Percentiles rank a stretch among this genome's conserved stretches.
Conservation (phyloP, 1,140 invertebrate species). For the Trichonephila clavipes region DNA sequence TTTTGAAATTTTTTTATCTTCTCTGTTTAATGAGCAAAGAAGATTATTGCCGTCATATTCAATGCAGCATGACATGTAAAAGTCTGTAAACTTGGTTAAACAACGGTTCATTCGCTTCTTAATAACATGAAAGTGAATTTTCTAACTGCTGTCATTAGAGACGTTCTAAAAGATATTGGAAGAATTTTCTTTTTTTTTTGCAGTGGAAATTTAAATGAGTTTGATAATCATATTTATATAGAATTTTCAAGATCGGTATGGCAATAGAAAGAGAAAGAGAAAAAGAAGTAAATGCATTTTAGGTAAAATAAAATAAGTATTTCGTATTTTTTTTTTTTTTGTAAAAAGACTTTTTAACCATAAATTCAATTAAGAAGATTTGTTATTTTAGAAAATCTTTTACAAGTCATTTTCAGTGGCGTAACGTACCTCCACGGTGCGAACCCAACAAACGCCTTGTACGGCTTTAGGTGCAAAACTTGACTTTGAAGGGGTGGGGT, state of each 20-base stretch:
- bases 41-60: constrained; percentile 41
- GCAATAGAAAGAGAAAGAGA: background rate
- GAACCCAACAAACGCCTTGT: no score
- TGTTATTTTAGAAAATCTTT: no score
- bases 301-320: background rate
- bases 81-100: constrained; percentile 48
- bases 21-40: constrained; percentile 23
- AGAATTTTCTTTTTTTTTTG: background rate
- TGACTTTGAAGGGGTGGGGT: no score
- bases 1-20: background rate
- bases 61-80: constrained; percentile 13
- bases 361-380: no score
- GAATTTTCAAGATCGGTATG: background rate
- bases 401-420: no score
- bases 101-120: background rate
- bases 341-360: background rate
- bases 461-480: no score
- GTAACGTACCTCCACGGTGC: no score
- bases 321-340: background rate
- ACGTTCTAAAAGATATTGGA: background rate
- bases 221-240: background rate
- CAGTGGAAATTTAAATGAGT: background rate
- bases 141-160: background rate
- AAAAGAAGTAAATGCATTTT: background rate
- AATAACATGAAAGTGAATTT: constrained; percentile 15